Conservation (phyloP, 2,113 vertebrate species). For the Campylorhamphus procurvoides region DNA sequence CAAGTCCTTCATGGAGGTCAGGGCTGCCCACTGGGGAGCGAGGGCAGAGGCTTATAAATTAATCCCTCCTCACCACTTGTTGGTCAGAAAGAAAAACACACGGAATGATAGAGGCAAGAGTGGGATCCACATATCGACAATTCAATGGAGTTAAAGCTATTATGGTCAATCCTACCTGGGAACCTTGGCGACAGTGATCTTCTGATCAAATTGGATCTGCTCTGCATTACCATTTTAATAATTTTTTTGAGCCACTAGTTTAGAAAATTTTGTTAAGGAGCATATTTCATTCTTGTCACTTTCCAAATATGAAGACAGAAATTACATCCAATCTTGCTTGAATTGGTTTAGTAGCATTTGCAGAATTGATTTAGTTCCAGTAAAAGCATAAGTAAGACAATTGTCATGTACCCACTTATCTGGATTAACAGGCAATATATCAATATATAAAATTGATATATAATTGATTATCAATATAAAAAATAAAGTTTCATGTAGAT, state of each 20-base stretch:
- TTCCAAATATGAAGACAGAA: neutral
- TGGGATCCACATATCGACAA: fast-evolving
- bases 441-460: no score
- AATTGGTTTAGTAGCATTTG: neutral
- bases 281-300: neutral
- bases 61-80: neutral
- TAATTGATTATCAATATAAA: no score
- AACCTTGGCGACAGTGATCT: neutral
- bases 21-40: neutral
- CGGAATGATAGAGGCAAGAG: neutral
- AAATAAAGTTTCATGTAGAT: neutral
- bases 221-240: neutral
- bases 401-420: neutral
- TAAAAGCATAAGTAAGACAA: neutral
- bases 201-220: neutral
- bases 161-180: neutral
- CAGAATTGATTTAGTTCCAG: neutral
- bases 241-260: neutral
- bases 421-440: neutral
- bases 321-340: neutral
- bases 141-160: neutral
- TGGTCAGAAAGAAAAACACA: neutral
- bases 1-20: neutral
- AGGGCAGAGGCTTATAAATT: neutral
- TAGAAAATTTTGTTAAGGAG: neutral